Conservation (phyloP, 2,888 invertebrate genomes). For the Melanotus villosus region DNA sequence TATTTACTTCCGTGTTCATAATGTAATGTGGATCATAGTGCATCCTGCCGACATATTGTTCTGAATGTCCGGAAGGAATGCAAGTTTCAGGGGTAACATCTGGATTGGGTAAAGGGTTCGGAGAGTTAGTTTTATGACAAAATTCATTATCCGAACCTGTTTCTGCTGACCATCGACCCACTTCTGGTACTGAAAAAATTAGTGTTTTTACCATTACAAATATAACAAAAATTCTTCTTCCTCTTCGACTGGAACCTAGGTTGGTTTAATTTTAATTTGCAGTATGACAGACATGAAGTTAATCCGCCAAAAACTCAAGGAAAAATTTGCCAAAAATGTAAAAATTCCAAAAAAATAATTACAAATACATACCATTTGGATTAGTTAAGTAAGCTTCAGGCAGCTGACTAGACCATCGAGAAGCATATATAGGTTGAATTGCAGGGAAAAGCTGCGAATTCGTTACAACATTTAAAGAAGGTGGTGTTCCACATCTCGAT, state of each 20-base stretch:
- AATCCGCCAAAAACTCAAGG: too few species aligned
- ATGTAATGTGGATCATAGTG: slow-evolving; percentile 63
- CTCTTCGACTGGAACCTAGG: too few species aligned
- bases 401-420: slow-evolving; percentile 79
- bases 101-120: slow-evolving; percentile 83
- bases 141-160: slow-evolving; percentile 84
- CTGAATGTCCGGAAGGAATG: slow-evolving; percentile 69
- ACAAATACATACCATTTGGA: slow-evolving; percentile 64
- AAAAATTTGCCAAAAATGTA: too few species aligned
- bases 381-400: slow-evolving; percentile 76
- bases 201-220: too few species aligned
- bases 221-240: too few species aligned
- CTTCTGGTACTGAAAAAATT: slow-evolving; percentile 64
- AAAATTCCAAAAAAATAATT: slow-evolving; percentile 9
- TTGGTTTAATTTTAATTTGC: too few species aligned
- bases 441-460: slow-evolving; percentile 80
- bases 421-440: slow-evolving; percentile 74
- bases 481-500: slow-evolving; percentile 71
- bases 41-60: slow-evolving; percentile 68
- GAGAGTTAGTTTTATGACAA: slow-evolving; percentile 74
- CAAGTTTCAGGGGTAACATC: slow-evolving; percentile 79
- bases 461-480: slow-evolving; percentile 75
- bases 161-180: slow-evolving; percentile 84
- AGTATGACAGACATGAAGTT: too few species aligned
- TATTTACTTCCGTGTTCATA: slow-evolving; percentile 59